Evolutionary conservation across 2,888 invertebrate genomes (phyloP).

Genomic region (Dasysyrphus tricinctus): DNA sequence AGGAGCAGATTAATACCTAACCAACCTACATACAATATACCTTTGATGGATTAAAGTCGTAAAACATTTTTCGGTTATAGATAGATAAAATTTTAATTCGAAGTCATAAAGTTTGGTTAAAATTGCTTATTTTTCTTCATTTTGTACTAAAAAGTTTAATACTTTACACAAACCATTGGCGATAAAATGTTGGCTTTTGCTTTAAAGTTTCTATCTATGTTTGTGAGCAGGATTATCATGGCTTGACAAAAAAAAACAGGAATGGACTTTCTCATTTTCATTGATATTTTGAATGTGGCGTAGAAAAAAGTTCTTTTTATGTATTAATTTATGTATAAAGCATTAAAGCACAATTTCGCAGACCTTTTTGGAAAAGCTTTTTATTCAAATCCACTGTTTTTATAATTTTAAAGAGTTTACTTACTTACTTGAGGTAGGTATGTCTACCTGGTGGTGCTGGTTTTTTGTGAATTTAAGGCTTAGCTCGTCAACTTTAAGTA

Average conservation of each 20-base stretch:
- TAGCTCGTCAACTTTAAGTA: not conserved
- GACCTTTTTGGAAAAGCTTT: not conserved
- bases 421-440: no score
- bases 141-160: not conserved
- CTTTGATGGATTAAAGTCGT: slow-evolving; percentile 69
- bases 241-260: not conserved
- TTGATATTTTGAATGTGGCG: not conserved
- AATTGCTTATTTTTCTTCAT: not conserved
- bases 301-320: not conserved
- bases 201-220: not conserved
- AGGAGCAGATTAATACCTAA: slow-evolving; percentile 53
- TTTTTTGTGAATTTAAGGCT: not conserved
- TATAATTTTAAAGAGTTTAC: not conserved
- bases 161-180: not conserved
- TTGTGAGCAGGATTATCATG: not conserved
- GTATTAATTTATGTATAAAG: slow-evolving; percentile 5
- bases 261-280: not conserved
- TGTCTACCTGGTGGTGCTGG: no score
- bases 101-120: slow-evolving; percentile 35
- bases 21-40: not conserved
- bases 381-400: slow-evolving; percentile 11
- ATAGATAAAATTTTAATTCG: slow-evolving; percentile 29
- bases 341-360: not conserved
- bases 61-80: slow-evolving; percentile 47
- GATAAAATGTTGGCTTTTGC: not conserved